Conservation (phyloP, 2,113 vertebrate genomes). For the Equus quagga region DNA sequence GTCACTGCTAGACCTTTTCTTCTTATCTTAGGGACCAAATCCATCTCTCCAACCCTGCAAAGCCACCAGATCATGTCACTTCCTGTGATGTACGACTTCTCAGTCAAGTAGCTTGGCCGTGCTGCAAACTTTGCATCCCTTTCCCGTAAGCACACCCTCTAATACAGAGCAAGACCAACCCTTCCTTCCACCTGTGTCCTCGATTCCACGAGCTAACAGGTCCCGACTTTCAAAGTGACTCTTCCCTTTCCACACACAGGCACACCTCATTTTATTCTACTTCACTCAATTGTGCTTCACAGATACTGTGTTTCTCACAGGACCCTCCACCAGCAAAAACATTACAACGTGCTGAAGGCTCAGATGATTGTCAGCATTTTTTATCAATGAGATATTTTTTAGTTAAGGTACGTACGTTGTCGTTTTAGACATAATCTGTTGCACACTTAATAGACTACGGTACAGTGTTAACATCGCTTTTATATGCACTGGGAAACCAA, state of each 20-base stretch:
- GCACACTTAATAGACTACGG: no score
- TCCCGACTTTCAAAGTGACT: neutral
- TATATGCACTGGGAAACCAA: no score
- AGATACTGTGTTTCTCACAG: no score
- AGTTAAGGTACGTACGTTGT: no score
- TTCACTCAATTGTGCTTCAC: no score
- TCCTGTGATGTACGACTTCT: neutral
- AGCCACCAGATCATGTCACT: neutral
- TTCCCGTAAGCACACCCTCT: neutral
- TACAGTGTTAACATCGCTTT: no score
- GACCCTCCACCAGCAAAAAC: no score
- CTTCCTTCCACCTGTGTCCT: neutral
- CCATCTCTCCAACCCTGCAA: neutral
- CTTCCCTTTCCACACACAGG: neutral
- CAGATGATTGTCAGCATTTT: no score
- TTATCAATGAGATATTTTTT: no score
- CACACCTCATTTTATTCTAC: no score
- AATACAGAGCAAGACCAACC: neutral
- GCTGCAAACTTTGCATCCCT: neutral
- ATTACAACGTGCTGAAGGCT: no score
- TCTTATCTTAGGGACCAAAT: neutral
- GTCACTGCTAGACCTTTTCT: neutral
- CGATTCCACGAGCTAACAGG: neutral
- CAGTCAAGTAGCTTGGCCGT: neutral
- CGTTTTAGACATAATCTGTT: no score